A percentile compares a stretch with the other conserved stretches of the same genome.
phyloP scores from a whole-genome alignment of 2,113 vertebrate genomes.

The Rynchops niger region DNA sequence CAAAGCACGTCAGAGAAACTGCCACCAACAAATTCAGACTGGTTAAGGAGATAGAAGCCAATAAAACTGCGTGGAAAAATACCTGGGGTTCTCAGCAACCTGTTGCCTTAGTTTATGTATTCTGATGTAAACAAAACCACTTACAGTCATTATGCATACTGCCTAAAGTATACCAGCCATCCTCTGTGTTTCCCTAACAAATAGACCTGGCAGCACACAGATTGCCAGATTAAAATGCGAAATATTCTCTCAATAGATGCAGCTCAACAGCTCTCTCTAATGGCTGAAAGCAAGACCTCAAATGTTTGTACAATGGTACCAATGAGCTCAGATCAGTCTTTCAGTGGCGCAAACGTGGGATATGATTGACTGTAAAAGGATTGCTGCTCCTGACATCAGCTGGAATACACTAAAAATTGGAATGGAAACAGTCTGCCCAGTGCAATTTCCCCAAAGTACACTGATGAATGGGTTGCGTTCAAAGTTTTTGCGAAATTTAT shows the following conservation, averaged over 20 bases:
- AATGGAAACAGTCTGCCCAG: not conserved
- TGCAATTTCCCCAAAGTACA: not conserved
- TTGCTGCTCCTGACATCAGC: not conserved
- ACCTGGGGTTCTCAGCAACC: not conserved
- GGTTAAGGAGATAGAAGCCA: not conserved
- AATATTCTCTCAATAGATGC: not conserved
- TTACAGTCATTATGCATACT: not conserved
- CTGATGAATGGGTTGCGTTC: not conserved
- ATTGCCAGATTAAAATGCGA: not conserved
- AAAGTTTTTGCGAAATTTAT: not conserved
- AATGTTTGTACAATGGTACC: too few species aligned
- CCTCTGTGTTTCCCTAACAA: not conserved
- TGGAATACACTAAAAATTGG: not conserved
- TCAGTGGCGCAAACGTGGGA: not conserved
- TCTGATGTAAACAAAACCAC: not conserved
- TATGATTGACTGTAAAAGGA: not conserved
- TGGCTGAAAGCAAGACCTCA: not conserved
- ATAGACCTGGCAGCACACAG: not conserved
- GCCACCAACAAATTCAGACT: not conserved
- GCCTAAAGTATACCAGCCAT: not conserved
- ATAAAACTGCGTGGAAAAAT: not conserved
- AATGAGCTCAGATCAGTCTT: not conserved
- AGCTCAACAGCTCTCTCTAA: conserved; percentile 33
- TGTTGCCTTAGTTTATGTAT: not conserved
- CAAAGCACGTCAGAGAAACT: not conserved